Conservation (phyloP, 2,888 invertebrate species). For the Barypeithes pellucidus region DNA sequence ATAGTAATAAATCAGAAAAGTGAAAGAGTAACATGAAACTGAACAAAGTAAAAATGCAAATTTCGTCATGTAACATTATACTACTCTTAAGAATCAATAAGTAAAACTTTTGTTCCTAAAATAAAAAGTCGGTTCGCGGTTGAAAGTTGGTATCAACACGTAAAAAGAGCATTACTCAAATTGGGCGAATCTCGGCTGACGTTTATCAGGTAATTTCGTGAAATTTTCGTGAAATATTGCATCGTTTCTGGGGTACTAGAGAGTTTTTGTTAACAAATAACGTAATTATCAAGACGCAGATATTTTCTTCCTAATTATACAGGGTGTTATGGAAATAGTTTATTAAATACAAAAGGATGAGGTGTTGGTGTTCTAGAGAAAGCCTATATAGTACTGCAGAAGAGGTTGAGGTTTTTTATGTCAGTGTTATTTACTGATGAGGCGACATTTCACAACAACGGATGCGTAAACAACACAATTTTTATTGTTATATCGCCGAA, state of each 20-base stretch:
- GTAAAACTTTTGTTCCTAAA: conserved; percentile 22
- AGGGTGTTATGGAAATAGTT: no score
- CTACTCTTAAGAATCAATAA: conserved; percentile 7
- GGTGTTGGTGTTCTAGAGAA: no score
- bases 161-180: conserved; percentile 48
- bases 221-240: conserved; percentile 38
- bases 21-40: not conserved
- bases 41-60: conserved; percentile 13
- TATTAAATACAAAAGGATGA: no score
- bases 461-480: no score
- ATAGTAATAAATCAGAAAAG: conserved; percentile 1
- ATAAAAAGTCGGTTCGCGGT: conserved; percentile 27
- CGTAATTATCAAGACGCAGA: not conserved
- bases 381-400: no score
- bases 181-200: conserved; percentile 42
- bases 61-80: conserved; percentile 9
- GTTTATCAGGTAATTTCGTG: conserved; percentile 44
- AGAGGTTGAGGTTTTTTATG: no score
- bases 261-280: not conserved
- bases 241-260: conserved; percentile 10
- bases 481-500: no score
- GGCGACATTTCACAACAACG: no score
- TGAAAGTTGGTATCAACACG: conserved; percentile 47
- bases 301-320: no score
- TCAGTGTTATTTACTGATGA: no score